phyloP scores from a whole-genome alignment of 2,888 invertebrate genomes.

The Pherbina coryleti region DNA sequence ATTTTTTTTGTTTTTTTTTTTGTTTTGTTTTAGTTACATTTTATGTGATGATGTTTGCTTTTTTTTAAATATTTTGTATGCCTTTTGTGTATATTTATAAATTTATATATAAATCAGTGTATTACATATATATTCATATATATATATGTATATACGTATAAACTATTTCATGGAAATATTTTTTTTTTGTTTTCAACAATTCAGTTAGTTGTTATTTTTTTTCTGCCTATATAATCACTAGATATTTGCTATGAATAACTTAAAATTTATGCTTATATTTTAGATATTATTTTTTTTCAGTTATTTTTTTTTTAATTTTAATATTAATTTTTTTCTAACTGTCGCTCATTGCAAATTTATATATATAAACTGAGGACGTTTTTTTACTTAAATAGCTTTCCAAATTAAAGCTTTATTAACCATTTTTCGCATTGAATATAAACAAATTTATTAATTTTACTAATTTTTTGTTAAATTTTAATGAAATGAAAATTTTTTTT shows the following conservation, averaged over 20 bases:
- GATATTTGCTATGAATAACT: constrained; percentile 12
- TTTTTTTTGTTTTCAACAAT: constrained; percentile 56
- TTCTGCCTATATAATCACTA: neutral
- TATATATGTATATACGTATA: constrained; percentile 32
- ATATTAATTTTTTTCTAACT: constrained; percentile 39
- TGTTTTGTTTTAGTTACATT: constrained; percentile 32
- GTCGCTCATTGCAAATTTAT: constrained; percentile 65
- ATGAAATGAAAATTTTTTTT: neutral
- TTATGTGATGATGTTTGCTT: constrained; percentile 4
- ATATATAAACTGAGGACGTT: constrained; percentile 61
- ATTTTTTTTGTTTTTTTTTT: constrained; percentile 46
- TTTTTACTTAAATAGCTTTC: constrained; percentile 55
- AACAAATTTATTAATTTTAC: constrained; percentile 59
- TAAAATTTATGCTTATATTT: constrained; percentile 24
- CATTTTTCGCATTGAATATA: constrained; percentile 65
- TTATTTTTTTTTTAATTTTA: constrained; percentile 17
- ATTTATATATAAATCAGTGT: constrained; percentile 24
- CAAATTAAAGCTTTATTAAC: constrained; percentile 68
- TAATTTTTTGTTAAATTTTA: neutral
- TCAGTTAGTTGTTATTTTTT: constrained; percentile 19
- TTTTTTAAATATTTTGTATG: neutral
- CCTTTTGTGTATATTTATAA: constrained; percentile 4
- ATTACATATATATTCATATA: constrained; percentile 34
- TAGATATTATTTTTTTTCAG: constrained; percentile 25
- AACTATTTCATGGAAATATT: constrained; percentile 58